Evolutionary conservation across 2,797 vertebrate genomes (phyloP).

Genomic region (Acrossocheilus wenchowensis): DNA sequence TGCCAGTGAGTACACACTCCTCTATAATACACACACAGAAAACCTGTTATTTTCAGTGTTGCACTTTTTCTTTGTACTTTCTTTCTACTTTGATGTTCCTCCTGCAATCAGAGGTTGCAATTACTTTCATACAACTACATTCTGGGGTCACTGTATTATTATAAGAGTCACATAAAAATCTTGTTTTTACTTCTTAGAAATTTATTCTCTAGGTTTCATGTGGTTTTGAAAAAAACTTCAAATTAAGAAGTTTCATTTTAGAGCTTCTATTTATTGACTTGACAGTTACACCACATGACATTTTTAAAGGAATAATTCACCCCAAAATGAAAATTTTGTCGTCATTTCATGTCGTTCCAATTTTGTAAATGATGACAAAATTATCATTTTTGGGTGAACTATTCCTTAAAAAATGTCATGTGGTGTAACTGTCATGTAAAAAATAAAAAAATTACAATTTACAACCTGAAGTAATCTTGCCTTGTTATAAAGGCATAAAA

Average conservation of each 20-base stretch:
- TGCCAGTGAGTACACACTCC: constrained; percentile 87
- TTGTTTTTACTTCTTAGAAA: neutral
- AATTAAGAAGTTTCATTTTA: neutral
- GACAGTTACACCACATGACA: neutral
- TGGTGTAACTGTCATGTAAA: neutral
- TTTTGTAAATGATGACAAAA: neutral
- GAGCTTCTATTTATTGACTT: neutral
- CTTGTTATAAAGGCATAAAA: neutral
- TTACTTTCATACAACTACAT: neutral
- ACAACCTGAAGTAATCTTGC: neutral
- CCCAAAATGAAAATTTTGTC: neutral
- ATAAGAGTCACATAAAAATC: neutral
- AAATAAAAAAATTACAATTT: neutral
- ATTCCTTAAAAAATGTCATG: neutral
- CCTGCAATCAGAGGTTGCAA: neutral
- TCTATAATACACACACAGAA: neutral
- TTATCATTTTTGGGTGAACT: neutral
- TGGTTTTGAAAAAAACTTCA: neutral
- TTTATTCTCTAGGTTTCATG: neutral
- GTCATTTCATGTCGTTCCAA: neutral
- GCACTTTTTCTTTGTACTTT: neutral
- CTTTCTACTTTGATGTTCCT: constrained; percentile 5
- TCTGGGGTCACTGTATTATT: neutral
- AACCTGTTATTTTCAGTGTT: neutral
- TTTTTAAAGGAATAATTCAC: neutral